Evolutionary conservation across 2,797 vertebrate genomes (phyloP), one percentile per base, ranked within the genome.

Genomic region (Sebastes cheni): DNA sequence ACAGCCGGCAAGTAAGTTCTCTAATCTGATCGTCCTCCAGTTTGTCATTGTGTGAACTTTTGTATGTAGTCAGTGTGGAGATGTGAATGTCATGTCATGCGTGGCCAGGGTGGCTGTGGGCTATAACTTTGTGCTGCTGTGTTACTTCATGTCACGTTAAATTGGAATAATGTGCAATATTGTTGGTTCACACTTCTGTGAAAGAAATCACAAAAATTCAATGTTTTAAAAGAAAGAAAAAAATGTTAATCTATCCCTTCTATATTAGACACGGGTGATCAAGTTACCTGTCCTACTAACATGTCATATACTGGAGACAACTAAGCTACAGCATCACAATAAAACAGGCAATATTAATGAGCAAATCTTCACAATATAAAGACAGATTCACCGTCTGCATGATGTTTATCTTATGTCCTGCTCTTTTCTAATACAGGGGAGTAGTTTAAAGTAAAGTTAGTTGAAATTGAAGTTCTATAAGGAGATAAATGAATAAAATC

Each of bases 1-100:
- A 46, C 56, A 52, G 68, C 46, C 12, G 3, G 1, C 29, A 75
- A 55, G 90, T 89, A 67, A 84, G 72, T 89, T 62, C 42, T 70
- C 60, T 60, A 10, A 67, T 81, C 70, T 73, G 32, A 25, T 73
- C 8, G 0, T 64, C 20, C 29, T 80, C 42, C 5, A 3, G 8
- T 30, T 50, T 68, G 14, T 62, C 29, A 18, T 70, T 61, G 50
- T 61, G 29, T 76, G 65, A 86, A 78, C 66, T 74, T 83, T 23
- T 36, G 46, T 10, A 3, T 64, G 77, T 22, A 11, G 55, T 73
- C 22, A 1, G 6, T 6, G 61, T 55, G 65, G 12, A 27, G 34
- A 27, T 27, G 72, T 67, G 32, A 27, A 30, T 60, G 39, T 58
- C 22, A 22, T 11, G 27, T 36, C 22, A 5, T 8, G 11, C 2